Conservation (phyloP, 2,113 vertebrate genomes). For the Xiphorhynchus elegans region DNA sequence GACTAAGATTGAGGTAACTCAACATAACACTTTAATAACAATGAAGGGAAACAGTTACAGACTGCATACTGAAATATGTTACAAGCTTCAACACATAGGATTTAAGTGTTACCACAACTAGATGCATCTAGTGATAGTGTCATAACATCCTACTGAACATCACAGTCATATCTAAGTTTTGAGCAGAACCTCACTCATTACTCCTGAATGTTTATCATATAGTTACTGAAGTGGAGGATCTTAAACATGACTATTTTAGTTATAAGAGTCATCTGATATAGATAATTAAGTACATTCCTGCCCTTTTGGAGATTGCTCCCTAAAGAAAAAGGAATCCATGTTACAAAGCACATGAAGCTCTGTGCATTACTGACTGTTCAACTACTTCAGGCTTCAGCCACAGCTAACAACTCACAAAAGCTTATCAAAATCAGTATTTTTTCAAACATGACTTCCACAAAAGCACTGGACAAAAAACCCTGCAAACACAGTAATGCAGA, state of each 20-base stretch:
- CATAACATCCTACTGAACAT: not conserved
- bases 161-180: not conserved
- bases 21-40: not conserved
- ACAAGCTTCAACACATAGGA: not conserved
- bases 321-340: not conserved
- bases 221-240: not conserved
- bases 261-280: not conserved
- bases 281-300: not conserved
- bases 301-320: not conserved
- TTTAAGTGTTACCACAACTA: not conserved
- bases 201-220: not conserved
- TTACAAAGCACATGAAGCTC: not conserved
- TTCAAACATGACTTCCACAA: not conserved
- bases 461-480: not conserved
- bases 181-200: not conserved
- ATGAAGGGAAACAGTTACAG: not conserved
- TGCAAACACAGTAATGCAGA: not conserved
- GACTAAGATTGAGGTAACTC: not conserved
- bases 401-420: not conserved
- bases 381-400: not conserved
- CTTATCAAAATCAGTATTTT: not conserved
- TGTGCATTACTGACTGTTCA: not conserved
- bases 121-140: not conserved
- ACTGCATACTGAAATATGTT: not conserved
- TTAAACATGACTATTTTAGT: not conserved